Evolutionary conservation across 1,140 invertebrate species (phyloP).

Genomic region (Saccostrea glomerata): DNA sequence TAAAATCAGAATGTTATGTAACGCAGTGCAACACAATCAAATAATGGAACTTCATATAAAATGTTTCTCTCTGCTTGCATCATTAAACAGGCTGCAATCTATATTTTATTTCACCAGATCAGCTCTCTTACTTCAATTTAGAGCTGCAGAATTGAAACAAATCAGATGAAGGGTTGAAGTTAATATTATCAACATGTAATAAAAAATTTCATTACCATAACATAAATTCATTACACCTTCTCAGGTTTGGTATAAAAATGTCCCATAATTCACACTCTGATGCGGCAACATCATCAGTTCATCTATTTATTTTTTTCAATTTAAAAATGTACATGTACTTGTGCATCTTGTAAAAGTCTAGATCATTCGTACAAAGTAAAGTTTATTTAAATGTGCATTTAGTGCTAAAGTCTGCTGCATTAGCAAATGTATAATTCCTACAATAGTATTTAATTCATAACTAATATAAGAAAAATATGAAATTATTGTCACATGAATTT

Average conservation of each 20-base stretch:
- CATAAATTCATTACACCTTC: neutral
- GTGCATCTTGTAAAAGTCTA: no score
- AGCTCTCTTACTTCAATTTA: neutral
- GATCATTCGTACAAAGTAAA: no score
- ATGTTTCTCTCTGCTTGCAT: neutral
- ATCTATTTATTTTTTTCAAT: neutral
- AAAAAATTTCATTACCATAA: slow-evolving; percentile 16
- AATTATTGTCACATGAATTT: neutral
- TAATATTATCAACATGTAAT: slow-evolving; percentile 21
- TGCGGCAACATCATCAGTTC: neutral
- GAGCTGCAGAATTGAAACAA: neutral
- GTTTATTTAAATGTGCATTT: no score
- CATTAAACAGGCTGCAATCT: slow-evolving; percentile 19
- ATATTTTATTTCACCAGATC: slow-evolving; percentile 21
- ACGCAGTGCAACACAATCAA: slow-evolving; percentile 26
- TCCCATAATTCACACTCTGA: neutral
- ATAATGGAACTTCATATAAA: slow-evolving; percentile 34
- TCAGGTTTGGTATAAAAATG: neutral
- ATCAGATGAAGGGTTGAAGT: neutral
- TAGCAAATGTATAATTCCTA: no score
- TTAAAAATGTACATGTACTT: no score
- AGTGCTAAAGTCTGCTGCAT: no score
- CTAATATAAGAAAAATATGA: no score
- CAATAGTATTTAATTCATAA: no score
- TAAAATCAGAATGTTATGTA: slow-evolving; percentile 28